A percentile compares a stretch with the other conserved stretches of the same genome.
These are phyloP conservation scores for Puntigrus tetrazona DNA, from an alignment of 2,113 vertebrate genomes.

Conservation along the genomic window DNA sequence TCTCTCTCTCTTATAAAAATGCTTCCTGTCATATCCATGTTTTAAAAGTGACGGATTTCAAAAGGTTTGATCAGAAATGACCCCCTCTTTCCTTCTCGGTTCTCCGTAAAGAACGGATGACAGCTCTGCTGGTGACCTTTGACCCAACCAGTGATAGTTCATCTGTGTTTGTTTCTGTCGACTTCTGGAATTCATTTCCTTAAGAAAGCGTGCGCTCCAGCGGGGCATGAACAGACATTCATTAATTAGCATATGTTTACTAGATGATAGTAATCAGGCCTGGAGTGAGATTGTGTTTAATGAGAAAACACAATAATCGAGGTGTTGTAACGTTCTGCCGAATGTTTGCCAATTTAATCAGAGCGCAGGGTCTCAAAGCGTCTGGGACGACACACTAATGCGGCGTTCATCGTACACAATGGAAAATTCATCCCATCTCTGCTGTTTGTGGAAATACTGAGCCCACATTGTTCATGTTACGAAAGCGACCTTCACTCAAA, in stretches of 20 bases:
- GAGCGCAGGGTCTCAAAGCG: conserved; percentile 3
- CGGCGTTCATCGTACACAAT: neutral
- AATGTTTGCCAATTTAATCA: conserved; percentile 39
- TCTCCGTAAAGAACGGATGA: neutral
- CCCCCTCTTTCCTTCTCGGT: neutral
- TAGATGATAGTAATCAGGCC: conserved; percentile 62
- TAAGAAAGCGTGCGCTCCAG: conserved; percentile 61
- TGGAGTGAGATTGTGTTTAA: conserved; percentile 56
- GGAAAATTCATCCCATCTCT: neutral
- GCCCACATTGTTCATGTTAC: neutral
- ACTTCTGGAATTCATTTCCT: conserved; percentile 69
- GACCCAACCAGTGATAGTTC: neutral
- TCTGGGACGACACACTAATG: neutral
- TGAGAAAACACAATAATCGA: conserved; percentile 62
- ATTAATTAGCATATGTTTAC: conserved; percentile 69
- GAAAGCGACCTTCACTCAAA: neutral
- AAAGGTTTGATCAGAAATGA: neutral
- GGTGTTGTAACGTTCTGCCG: conserved; percentile 44
- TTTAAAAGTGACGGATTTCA: neutral
- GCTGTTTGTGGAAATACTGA: neutral
- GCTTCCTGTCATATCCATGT: neutral
- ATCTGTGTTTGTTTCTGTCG: conserved; percentile 9
- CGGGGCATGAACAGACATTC: conserved; percentile 67
- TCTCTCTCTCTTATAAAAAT: too few relatives aligned
- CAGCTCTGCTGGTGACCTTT: neutral